Evolutionary conservation across 1,140 invertebrate genomes (phyloP), one percentile per base, ranked within the genome.

Genomic region (Fopius arisanus): DNA sequence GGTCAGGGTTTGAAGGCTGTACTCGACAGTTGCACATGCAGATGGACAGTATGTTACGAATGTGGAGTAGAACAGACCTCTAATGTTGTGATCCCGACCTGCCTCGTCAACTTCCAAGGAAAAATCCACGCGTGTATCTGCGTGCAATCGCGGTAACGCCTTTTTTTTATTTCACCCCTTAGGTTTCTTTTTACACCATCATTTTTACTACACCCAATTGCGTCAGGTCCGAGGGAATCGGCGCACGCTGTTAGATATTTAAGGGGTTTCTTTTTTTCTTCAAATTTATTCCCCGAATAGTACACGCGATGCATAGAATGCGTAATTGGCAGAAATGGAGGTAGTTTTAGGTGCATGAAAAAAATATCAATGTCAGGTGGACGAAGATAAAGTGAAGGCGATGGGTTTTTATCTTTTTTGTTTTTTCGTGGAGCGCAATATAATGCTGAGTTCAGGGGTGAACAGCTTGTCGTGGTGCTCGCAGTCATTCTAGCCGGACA

Each of bases 361-460:
- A 29, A 51, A 43, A 26, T 28, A 26, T 71, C 65, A 26, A 59
- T 28, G 29, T 67, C 12, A 40, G 21, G 21, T 43, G 16, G 41
- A 67, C 9, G 23, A 21, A 67, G 41, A 41, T 40, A 21, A 21
- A 41, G 66, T 67, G 37, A 23, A 67, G 66, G 63, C 31, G 63
- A 66, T 66, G 31, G 16, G 5, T 63, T 54, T 54, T 12, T 54
- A 23, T 54, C 33, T 37, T 4, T 4, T 4, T 48, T 16, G 14
- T 7, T 48, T 48, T n/a, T 19, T n/a, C 43, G 43, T n/a, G 43
- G 43, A n/a, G 43, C n/a, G n/a, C n/a, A n/a, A n/a, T n/a, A n/a
- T 48, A 7, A 37, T 7, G 33, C 33, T 37, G 65, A 21, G 21
- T 67, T 67, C 70, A 75, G 73, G 75, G 75, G 69, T 69, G 71